Conservation (phyloP, 1,140 invertebrate species). For the Campodea augens region DNA sequence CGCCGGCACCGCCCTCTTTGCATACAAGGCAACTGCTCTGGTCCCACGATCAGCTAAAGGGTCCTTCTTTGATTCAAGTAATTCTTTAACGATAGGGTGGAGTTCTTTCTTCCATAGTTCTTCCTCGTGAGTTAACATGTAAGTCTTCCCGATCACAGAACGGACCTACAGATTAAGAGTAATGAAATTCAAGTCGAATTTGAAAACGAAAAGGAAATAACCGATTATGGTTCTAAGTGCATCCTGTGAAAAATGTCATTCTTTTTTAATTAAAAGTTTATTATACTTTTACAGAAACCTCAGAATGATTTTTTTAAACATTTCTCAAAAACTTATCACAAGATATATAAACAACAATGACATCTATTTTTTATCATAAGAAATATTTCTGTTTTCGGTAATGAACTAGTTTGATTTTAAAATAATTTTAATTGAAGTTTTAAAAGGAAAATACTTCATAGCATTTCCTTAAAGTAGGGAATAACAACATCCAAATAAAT, state of each 20-base stretch:
- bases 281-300: background rate
- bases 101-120: constrained; percentile 31
- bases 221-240: background rate
- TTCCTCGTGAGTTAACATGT: constrained; percentile 34
- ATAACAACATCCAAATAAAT: too few relatives aligned
- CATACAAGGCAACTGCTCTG: constrained; percentile 6
- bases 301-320: constrained; percentile 1
- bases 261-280: background rate
- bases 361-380: too few relatives aligned
- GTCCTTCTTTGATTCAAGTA: constrained; percentile 22
- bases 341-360: too few relatives aligned
- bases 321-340: too few relatives aligned
- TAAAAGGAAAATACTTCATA: too few relatives aligned
- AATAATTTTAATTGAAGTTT: too few relatives aligned
- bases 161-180: constrained; percentile 20
- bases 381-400: too few relatives aligned
- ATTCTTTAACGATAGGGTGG: constrained; percentile 23
- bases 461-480: too few relatives aligned
- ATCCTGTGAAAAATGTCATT: background rate
- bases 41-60: constrained; percentile 25
- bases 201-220: background rate
- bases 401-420: too few relatives aligned
- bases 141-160: constrained; percentile 28
- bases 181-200: background rate
- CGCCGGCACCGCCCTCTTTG: constrained; percentile 6